phyloP scores from a whole-genome alignment of 2,888 invertebrate species.

The Pollenia griseotomentosa region DNA sequence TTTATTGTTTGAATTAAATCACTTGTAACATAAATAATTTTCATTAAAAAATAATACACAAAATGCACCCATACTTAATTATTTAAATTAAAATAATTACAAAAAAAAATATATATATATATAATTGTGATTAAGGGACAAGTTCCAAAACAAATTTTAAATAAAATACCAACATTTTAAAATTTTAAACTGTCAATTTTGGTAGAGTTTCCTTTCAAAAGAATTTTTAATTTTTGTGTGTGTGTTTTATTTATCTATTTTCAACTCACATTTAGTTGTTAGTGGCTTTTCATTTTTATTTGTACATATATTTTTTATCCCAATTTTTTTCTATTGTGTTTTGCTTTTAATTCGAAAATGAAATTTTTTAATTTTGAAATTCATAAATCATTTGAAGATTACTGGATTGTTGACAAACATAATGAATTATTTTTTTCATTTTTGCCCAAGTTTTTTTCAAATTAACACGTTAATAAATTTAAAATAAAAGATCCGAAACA shows the following conservation, averaged over 20 bases:
- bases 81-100: constrained; percentile 19
- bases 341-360: background rate
- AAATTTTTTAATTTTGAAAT: background rate
- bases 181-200: background rate
- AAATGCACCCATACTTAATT: background rate
- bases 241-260: background rate
- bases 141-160: background rate
- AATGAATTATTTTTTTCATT: background rate
- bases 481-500: constrained; percentile 1
- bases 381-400: constrained; percentile 39
- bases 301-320: background rate
- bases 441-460: constrained; percentile 24
- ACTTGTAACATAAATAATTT: constrained; percentile 43
- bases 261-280: too few species aligned
- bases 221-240: background rate
- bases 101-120: background rate
- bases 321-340: background rate
- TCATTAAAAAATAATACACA: background rate
- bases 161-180: background rate
- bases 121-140: background rate
- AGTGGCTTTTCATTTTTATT: background rate
- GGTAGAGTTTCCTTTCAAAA: too few species aligned
- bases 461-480: constrained; percentile 20
- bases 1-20: constrained; percentile 24
- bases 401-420: constrained; percentile 17